Evolutionary conservation across 2,888 invertebrate species (phyloP).

Genomic region (Drosophila robusta): DNA sequence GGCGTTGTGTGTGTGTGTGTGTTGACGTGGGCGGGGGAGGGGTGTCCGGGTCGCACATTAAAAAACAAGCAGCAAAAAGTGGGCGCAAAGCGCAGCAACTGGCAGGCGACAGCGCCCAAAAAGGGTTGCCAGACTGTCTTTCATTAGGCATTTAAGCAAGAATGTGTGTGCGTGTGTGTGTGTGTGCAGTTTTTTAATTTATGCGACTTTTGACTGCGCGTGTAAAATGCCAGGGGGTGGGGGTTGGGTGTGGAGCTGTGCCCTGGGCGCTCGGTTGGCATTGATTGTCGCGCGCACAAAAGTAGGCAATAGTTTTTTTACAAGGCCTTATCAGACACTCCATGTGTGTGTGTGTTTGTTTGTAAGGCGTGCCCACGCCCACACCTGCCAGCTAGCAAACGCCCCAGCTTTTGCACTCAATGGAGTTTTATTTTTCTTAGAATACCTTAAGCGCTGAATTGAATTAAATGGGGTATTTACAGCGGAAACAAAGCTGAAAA

Average conservation of each 20-base stretch:
- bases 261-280: neutral
- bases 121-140: conserved; percentile 63
- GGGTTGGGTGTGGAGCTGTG: neutral
- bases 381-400: neutral
- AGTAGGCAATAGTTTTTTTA: conserved; percentile 63
- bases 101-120: conserved; percentile 33
- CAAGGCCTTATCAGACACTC: conserved; percentile 3
- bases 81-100: conserved; percentile 21
- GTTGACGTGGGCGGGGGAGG: too few species aligned
- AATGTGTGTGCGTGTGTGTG: conserved; percentile 21
- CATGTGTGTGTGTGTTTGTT: neutral
- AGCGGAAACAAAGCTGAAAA: neutral
- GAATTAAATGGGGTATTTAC: neutral
- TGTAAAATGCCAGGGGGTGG: conserved; percentile 17
- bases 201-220: conserved; percentile 72
- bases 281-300: conserved; percentile 54
- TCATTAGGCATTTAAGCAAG: conserved; percentile 46
- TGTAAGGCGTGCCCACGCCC: neutral
- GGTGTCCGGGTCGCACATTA: conserved; percentile 18
- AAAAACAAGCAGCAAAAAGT: conserved; percentile 33
- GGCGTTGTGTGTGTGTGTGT: neutral
- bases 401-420: neutral
- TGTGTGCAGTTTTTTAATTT: conserved; percentile 72
- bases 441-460: neutral
- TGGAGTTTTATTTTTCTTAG: conserved; percentile 3